Evolutionary conservation across 1,140 invertebrate genomes (phyloP).

Genomic region (Anastrepha ludens): DNA sequence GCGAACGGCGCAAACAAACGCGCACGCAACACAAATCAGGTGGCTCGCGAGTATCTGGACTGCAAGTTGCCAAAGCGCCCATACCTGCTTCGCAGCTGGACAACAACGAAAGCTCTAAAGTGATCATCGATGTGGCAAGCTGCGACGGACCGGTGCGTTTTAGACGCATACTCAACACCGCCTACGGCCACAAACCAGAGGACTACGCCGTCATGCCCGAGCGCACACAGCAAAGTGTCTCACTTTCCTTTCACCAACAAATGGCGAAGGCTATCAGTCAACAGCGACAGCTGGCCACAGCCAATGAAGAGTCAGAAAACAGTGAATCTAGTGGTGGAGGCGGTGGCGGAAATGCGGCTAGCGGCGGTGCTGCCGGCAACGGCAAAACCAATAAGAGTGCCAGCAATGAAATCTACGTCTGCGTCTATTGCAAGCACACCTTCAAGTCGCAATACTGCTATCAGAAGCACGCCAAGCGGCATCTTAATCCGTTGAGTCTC

Average conservation of each 20-base stretch:
- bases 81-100: conserved; percentile 63
- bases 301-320: conserved; percentile 71
- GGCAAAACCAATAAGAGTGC: conserved; percentile 62
- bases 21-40: conserved; percentile 17
- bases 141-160: conserved; percentile 92
- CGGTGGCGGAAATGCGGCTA: background rate
- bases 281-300: conserved; percentile 66
- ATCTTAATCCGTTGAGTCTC: conserved; percentile 77
- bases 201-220: conserved; percentile 61
- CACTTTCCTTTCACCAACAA: conserved; percentile 73
- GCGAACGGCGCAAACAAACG: conserved; percentile 35
- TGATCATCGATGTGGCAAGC: conserved; percentile 87
- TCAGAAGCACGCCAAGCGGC: conserved; percentile 85
- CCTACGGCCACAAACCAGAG: conserved; percentile 77
- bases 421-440: conserved; percentile 85
- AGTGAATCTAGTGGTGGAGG: conserved; percentile 59
- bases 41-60: conserved; percentile 50
- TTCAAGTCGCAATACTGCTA: conserved; percentile 90
- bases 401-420: conserved; percentile 78
- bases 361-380: conserved; percentile 61
- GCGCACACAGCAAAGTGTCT: conserved; percentile 71
- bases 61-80: conserved; percentile 65
- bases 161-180: conserved; percentile 85
- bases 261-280: conserved; percentile 73
- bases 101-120: conserved; percentile 67